Evolutionary conservation across 2,797 vertebrate genomes (phyloP).

Genomic region (Pitangus sulphuratus): DNA sequence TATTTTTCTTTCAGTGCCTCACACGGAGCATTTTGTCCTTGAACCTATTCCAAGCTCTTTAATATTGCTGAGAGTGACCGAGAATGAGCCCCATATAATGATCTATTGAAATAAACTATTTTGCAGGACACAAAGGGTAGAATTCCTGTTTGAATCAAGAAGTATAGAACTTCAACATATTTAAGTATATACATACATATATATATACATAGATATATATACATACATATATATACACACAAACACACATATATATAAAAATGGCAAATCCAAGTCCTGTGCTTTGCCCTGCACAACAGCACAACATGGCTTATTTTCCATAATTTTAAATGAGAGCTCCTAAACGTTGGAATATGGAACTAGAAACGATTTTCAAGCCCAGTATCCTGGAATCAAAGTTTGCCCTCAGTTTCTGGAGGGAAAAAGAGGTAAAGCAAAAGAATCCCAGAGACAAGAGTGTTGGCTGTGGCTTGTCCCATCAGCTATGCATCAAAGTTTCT

Average conservation of each 20-base stretch:
- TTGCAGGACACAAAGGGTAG: not conserved
- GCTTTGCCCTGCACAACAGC: not conserved
- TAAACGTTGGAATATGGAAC: fast-evolving
- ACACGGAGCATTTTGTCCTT: not conserved
- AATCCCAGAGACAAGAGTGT: not conserved
- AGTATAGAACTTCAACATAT: not conserved
- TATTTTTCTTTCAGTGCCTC: not conserved
- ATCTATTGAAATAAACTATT: not conserved
- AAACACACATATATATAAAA: not conserved
- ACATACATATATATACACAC: not conserved
- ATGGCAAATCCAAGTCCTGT: not conserved
- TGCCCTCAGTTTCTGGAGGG: not conserved
- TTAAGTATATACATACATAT: not conserved
- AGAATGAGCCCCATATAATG: not conserved
- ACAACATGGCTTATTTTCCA: not conserved
- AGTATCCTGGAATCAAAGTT: not conserved
- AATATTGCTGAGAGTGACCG: not conserved
- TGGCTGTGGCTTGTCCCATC: not conserved
- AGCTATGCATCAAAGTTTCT: not conserved
- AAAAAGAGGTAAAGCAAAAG: not conserved
- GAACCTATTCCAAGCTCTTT: not conserved
- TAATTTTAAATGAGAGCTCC: not conserved
- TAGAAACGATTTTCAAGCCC: not conserved
- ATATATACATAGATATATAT: not conserved
- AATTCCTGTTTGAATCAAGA: not conserved